phyloP scores from a whole-genome alignment of 1,140 invertebrate genomes.

The Formica selysi region DNA sequence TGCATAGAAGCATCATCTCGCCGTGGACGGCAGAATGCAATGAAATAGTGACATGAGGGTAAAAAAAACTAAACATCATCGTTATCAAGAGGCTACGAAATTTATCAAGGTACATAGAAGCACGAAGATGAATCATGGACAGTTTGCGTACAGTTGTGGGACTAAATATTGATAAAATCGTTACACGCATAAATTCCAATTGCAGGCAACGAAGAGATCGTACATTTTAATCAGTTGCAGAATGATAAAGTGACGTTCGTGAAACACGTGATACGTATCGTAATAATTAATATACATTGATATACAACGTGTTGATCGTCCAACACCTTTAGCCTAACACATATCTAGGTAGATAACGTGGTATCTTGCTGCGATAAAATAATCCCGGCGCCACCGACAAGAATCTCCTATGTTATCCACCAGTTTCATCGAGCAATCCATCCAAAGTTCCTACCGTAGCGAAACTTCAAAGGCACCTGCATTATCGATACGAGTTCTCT shows the following conservation, averaged over 20 bases:
- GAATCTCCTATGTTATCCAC: slow-evolving; percentile 7
- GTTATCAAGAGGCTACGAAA: slow-evolving; percentile 57
- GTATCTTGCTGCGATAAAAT: slow-evolving; percentile 29
- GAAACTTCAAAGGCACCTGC: slow-evolving; percentile 28
- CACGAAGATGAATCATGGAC: slow-evolving; percentile 15
- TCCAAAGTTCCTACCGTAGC: neutral
- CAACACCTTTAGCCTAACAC: neutral
- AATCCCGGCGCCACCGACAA: neutral
- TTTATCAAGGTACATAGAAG: slow-evolving; percentile 60
- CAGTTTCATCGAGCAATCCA: slow-evolving; percentile 23
- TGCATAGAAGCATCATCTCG: slow-evolving; percentile 7
- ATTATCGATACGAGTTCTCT: slow-evolving; percentile 50
- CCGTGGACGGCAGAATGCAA: slow-evolving; percentile 3
- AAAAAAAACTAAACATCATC: slow-evolving; percentile 51
- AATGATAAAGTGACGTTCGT: neutral
- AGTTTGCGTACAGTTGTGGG: slow-evolving; percentile 41
- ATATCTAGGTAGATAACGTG: neutral
- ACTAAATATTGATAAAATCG: neutral
- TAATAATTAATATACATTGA: slow-evolving; percentile 1
- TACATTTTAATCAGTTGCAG: neutral
- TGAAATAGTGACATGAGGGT: slow-evolving; percentile 2
- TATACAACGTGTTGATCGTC: neutral
- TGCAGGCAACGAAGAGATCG: slow-evolving; percentile 37
- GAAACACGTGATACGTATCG: neutral
- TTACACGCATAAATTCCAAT: slow-evolving; percentile 19